Evolutionary conservation across 2,888 invertebrate genomes (phyloP).

Genomic region (Hirudinaria manillensis): DNA sequence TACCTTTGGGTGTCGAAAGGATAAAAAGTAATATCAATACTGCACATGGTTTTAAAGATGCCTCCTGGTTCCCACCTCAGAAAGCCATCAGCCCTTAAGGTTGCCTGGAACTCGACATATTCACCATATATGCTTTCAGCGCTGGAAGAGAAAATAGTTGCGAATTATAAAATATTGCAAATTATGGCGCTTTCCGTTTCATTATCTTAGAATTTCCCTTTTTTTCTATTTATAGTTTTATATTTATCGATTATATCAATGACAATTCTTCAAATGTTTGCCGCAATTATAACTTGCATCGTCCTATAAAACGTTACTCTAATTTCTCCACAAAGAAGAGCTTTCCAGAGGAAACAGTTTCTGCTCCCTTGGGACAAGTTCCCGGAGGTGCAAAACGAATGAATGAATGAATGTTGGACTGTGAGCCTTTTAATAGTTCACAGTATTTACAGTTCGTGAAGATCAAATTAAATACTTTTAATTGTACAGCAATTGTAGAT

Average conservation of each 20-base stretch:
- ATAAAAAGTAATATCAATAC: constrained; percentile 42
- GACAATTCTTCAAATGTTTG: too few species aligned
- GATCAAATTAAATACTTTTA: too few species aligned
- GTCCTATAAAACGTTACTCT: too few species aligned
- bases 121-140: constrained; percentile 42
- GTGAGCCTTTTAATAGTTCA: too few species aligned
- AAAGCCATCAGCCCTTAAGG: constrained; percentile 36
- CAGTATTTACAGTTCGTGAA: too few species aligned
- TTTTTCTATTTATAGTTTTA: neutral
- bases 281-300: too few species aligned
- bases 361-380: too few species aligned
- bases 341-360: too few species aligned
- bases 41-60: constrained; percentile 42
- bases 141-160: constrained; percentile 25
- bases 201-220: neutral
- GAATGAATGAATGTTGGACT: too few species aligned
- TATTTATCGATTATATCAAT: neutral
- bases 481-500: too few species aligned
- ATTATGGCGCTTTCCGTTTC: neutral
- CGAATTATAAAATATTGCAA: neutral
- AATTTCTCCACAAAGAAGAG: too few species aligned
- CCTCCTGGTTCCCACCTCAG: constrained; percentile 41
- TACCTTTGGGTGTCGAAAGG: constrained; percentile 41
- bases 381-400: too few species aligned
- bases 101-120: constrained; percentile 41